Evolutionary conservation across 2,797 vertebrate species (phyloP), one percentile per base, ranked within the genome.

Genomic region (Acomys russatus): DNA sequence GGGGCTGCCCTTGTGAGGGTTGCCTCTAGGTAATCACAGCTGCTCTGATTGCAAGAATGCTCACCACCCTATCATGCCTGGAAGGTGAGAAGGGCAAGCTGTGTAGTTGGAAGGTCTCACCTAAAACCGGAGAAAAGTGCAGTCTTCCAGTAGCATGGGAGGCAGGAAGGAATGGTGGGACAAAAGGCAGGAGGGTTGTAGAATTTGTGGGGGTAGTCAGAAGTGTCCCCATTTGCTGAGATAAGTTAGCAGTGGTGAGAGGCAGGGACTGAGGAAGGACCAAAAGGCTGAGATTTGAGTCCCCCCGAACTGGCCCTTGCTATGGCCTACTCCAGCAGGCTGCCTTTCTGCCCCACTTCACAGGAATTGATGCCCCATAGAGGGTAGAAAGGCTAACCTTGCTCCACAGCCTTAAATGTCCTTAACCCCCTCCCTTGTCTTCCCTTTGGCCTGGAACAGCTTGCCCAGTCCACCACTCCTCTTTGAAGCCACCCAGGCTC

Each of bases 161-260:
- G n/a, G 9, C 22, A 17, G 92, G 59, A 87, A 49, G 63, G 35
- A 74, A 38, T 28, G 80, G 33, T 38, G 74, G 23, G 73, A 30
- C 10, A 61, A 59, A 79, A 28, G 82, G 33, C 38, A 68, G 51
- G 33, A 61, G 49, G 66, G 77, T 28, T 79, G 9, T 25, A 71
- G 56, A 76, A 90, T 88, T 87, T 63, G 68, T 88, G 73, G 23
- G 51, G 56, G 44, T 68, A 79, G 93, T 93, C 78, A n/a, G 66
- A 94, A 96, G 56, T 59, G 18, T 51, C 44, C 38, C 23, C 63
- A 20, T 38, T 68, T 59, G 49, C 93, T 76, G 15, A 93, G 51
- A 35, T 38, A 35, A 54, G 61, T 90, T 82, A 94, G 59, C 78
- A 33, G 74, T 2, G 0, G 23, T 64, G 51, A 95, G 54, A 49